Evolutionary conservation across 2,888 invertebrate species (phyloP).

Genomic region (Elmis aenea): DNA sequence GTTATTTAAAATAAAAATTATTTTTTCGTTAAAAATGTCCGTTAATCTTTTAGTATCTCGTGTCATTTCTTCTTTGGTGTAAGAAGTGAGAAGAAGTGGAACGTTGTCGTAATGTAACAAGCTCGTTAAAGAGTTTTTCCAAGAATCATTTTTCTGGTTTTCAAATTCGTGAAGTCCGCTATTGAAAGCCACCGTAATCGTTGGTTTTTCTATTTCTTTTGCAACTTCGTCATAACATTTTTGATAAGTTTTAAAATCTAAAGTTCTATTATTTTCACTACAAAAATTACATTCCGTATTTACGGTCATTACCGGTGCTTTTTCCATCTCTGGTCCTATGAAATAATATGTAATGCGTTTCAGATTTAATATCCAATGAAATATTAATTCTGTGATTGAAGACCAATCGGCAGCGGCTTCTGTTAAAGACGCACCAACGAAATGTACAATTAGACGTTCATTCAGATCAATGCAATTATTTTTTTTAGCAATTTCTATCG

Average conservation of each 20-base stretch:
- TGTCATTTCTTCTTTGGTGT: conserved; percentile 33
- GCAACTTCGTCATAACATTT: conserved; percentile 33
- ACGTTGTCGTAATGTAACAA: conserved; percentile 25
- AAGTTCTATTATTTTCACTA: conserved; percentile 15
- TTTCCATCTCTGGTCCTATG: conserved; percentile 33
- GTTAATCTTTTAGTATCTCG: conserved; percentile 27
- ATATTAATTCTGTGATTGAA: conserved; percentile 27
- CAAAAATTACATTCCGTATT: conserved; percentile 25
- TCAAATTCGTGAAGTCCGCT: conserved; percentile 38
- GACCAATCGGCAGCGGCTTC: conserved; percentile 30
- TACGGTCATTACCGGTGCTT: not conserved
- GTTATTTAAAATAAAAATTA: conserved; percentile 23
- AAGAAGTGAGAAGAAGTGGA: conserved; percentile 37
- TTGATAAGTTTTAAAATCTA: conserved; percentile 16
- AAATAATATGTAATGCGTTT: conserved; percentile 27
- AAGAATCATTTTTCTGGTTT: conserved; percentile 26
- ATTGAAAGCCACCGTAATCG: conserved; percentile 37
- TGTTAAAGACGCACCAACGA: conserved; percentile 33
- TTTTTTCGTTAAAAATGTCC: conserved; percentile 8
- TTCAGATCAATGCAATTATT: too few relatives aligned
- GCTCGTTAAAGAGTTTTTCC: conserved; percentile 31
- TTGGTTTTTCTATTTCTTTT: conserved; percentile 26
- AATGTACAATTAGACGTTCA: conserved; percentile 32
- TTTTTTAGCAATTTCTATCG: conserved; percentile 24
- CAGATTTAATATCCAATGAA: conserved; percentile 32